These are phyloP conservation scores for Drosophila nasuta DNA, from an alignment of 1,140 invertebrate genomes.

Conservation along the genomic window DNA sequence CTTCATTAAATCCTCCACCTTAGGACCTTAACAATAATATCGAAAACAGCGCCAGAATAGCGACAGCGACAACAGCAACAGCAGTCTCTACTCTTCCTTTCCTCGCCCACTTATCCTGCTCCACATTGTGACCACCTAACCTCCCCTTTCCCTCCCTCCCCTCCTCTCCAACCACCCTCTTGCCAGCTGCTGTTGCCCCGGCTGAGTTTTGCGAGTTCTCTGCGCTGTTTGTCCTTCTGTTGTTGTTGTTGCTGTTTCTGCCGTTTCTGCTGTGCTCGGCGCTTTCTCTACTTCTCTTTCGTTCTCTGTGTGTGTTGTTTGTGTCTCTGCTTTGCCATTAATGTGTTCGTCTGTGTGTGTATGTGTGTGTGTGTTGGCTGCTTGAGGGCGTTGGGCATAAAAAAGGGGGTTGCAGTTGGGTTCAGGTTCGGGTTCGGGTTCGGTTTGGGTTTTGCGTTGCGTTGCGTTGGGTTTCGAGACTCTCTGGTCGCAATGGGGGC, in stretches of 20 bases:
- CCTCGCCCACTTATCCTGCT: conserved; percentile 62
- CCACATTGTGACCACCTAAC: conserved; percentile 55
- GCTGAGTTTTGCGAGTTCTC: conserved; percentile 4
- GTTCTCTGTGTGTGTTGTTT: conserved; percentile 28
- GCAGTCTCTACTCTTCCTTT: not conserved
- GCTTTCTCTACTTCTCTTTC: conserved; percentile 33
- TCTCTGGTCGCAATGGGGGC: conserved; percentile 33
- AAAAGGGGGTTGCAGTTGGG: conserved; percentile 10
- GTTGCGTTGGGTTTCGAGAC: not conserved
- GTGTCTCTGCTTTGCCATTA: conserved; percentile 59
- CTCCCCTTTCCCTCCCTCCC: not conserved
- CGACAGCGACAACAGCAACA: conserved; percentile 23
- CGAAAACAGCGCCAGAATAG: conserved; percentile 66
- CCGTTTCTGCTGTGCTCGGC: conserved; percentile 39
- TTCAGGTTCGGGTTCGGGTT: not conserved
- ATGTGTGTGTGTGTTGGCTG: conserved; percentile 7
- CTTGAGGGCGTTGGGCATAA: conserved; percentile 54
- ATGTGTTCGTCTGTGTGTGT: conserved; percentile 48
- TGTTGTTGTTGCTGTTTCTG: conserved; percentile 31
- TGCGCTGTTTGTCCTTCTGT: conserved; percentile 28
- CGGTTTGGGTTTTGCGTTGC: not conserved
- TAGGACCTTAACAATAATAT: conserved; percentile 76
- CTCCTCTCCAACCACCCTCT: not conserved
- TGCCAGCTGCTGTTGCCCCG: not conserved
- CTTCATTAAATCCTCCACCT: conserved; percentile 81